These are phyloP conservation scores for Mercenaria mercenaria DNA, from an alignment of 1,140 invertebrate genomes.

Conservation along the genomic window DNA sequence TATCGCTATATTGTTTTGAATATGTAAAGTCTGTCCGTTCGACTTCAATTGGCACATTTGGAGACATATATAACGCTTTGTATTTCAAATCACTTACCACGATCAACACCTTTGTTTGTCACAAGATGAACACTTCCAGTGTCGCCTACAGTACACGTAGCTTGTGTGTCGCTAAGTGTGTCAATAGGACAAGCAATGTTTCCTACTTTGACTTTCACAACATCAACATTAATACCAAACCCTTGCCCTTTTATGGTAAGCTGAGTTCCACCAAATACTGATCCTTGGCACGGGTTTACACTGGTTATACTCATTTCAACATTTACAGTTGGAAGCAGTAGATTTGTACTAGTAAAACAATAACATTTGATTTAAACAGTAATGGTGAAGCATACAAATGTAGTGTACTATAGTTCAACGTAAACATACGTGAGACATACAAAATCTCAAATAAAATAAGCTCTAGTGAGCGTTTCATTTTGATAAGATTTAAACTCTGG, in stretches of 20 bases:
- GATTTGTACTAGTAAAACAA: too few relatives aligned
- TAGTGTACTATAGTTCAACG: too few relatives aligned
- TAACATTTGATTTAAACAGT: too few relatives aligned
- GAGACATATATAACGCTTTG: too few relatives aligned
- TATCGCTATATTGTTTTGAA: too few relatives aligned
- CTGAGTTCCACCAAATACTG: slow-evolving; percentile 77
- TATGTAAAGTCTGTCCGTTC: too few relatives aligned
- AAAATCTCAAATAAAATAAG: too few relatives aligned
- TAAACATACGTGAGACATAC: too few relatives aligned
- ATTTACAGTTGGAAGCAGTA: slow-evolving; percentile 24
- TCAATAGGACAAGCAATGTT: slow-evolving; percentile 68
- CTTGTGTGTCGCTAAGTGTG: slow-evolving; percentile 54
- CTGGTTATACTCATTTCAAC: slow-evolving; percentile 68
- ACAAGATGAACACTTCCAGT: slow-evolving; percentile 68
- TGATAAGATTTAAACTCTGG: too few relatives aligned
- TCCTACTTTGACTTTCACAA: slow-evolving; percentile 73
- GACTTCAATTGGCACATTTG: too few relatives aligned
- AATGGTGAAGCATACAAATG: too few relatives aligned
- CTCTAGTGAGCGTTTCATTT: too few relatives aligned
- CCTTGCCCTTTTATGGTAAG: slow-evolving; percentile 78
- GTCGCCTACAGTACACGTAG: slow-evolving; percentile 73
- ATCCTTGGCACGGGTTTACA: slow-evolving; percentile 73
- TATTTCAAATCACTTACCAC: slow-evolving; percentile 57
- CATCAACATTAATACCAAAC: slow-evolving; percentile 69
- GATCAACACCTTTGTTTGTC: slow-evolving; percentile 71